These are phyloP conservation scores for Spatula clypeata DNA, from an alignment of 2,797 vertebrate species.

Conservation along the genomic window DNA sequence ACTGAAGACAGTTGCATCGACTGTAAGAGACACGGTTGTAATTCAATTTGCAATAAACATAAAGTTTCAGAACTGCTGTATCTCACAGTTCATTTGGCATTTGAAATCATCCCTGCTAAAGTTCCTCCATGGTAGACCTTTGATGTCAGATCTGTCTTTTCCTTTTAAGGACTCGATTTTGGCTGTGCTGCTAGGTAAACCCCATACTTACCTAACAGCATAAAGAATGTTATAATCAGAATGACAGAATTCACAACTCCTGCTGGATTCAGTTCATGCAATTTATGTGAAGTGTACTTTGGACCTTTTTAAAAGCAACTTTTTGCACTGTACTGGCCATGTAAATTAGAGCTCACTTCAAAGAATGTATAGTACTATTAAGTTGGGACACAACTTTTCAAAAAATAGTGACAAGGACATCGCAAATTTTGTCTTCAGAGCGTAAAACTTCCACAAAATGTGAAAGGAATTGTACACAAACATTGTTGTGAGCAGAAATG, in stretches of 20 bases:
- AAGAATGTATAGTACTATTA: background rate
- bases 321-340: conserved; percentile 2
- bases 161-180: background rate
- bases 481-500: background rate
- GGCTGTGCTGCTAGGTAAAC: background rate
- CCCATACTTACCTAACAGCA: background rate
- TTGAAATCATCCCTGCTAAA: background rate
- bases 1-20: conserved; percentile 92
- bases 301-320: background rate
- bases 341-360: background rate
- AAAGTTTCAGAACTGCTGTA: background rate
- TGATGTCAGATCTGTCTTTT: background rate
- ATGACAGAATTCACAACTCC: conserved; percentile 5
- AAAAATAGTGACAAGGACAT: background rate
- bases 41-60: background rate
- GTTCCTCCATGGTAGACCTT: background rate
- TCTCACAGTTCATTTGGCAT: background rate
- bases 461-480: background rate
- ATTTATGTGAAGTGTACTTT: background rate
- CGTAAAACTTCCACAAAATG: background rate
- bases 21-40: conserved; percentile 67
- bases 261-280: conserved; percentile 20
- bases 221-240: conserved; percentile 25
- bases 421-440: background rate
- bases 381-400: background rate